A percentile compares a stretch with the other conserved stretches of the same genome.
Evolutionary conservation across 2,888 invertebrate genomes (phyloP).

Genomic region (Branchinecta sandiegonensis): DNA sequence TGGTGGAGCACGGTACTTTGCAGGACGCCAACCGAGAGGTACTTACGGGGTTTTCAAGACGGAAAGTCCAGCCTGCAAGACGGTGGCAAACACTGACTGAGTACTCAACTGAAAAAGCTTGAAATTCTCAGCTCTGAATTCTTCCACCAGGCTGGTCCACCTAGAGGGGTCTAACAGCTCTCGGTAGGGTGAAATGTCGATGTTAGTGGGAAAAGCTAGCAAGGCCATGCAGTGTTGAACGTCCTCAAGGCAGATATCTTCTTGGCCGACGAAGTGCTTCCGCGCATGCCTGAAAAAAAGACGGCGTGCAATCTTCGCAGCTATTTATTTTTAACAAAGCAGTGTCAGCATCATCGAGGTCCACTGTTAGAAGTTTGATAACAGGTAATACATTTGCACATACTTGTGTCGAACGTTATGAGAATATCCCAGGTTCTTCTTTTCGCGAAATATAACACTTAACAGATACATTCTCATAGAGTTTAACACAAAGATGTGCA

Average conservation of each 20-base stretch:
- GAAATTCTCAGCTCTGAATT: conserved; percentile 88
- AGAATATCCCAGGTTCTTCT: no score
- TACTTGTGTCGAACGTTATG: no score
- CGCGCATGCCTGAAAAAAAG: conserved; percentile 57
- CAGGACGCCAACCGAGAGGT: conserved; percentile 26
- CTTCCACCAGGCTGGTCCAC: conserved; percentile 70
- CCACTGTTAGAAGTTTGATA: no score
- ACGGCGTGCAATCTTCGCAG: background rate
- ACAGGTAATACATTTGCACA: no score
- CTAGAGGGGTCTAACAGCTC: conserved; percentile 46
- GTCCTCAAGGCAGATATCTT: conserved; percentile 45
- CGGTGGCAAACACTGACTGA: conserved; percentile 78
- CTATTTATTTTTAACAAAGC: background rate
- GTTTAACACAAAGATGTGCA: no score
- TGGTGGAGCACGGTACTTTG: no score
- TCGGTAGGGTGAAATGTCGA: conserved; percentile 39
- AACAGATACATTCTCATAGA: no score
- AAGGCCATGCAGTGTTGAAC: conserved; percentile 92
- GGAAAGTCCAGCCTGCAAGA: conserved; percentile 81
- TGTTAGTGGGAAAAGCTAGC: conserved; percentile 74
- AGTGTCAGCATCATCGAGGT: no score
- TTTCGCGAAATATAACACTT: no score
- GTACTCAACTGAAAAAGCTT: conserved; percentile 82
- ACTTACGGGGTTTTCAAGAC: conserved; percentile 80
- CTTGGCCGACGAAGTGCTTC: conserved; percentile 74